These are phyloP conservation scores for Vimba vimba DNA, from an alignment of 2,113 vertebrate genomes.

Conservation along the genomic window DNA sequence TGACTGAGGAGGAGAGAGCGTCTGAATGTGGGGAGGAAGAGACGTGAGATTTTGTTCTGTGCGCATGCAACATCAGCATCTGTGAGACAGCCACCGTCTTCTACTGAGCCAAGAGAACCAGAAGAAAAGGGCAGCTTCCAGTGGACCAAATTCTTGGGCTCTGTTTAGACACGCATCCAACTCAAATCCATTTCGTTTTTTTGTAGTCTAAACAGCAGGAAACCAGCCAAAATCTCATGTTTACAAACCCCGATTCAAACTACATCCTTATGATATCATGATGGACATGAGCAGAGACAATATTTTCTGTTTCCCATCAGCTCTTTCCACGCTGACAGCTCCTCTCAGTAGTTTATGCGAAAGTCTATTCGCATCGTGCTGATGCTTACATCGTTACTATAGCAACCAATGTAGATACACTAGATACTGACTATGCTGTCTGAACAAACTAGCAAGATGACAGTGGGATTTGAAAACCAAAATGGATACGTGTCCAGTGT, in stretches of 20 bases:
- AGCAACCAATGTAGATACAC: constrained; percentile 17
- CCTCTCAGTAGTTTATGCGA: neutral
- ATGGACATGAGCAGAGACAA: neutral
- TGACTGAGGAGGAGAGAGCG: constrained; percentile 20
- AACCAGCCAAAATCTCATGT: neutral
- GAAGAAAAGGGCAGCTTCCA: constrained; percentile 9
- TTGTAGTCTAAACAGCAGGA: neutral
- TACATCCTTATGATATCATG: neutral
- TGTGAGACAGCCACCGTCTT: constrained; percentile 20
- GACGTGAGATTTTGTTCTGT: constrained; percentile 35
- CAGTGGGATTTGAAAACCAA: constrained; percentile 11
- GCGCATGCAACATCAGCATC: constrained; percentile 27
- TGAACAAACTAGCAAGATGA: neutral
- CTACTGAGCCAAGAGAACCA: constrained; percentile 24
- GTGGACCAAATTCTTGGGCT: neutral
- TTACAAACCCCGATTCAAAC: neutral
- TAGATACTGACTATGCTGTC: neutral
- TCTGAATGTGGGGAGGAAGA: neutral
- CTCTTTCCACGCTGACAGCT: neutral
- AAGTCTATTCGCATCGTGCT: neutral
- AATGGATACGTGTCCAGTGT: neutral
- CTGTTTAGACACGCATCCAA: neutral
- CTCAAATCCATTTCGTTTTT: neutral
- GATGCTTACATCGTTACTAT: constrained; percentile 10
- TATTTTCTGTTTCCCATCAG: neutral